Evolutionary conservation across 2,888 invertebrate genomes (phyloP), one percentile per base, ranked within the genome.

Genomic region (Tetheella fluctuosa): DNA sequence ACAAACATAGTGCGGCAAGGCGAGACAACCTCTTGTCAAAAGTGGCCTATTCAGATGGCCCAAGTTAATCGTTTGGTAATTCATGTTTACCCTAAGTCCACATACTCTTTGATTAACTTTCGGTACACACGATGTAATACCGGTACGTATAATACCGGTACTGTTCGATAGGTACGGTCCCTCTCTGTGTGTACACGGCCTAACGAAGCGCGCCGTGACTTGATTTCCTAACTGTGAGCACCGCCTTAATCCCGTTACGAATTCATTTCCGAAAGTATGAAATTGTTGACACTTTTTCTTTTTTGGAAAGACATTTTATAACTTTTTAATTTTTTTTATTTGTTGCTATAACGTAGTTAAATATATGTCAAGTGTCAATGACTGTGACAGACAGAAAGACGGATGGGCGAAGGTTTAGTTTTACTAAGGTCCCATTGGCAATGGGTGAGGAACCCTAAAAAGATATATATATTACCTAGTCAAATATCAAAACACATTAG

Each of bases 141-240:
- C 20, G 5, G 48, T 48, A 48, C 7, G 1, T 42, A 20, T 20
- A 1, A 17, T 10, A 23, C 23, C 2, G 15, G 34, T n/a, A 20
- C 34, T 60, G 63, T 30, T 30, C 7, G 30, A 10, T 34, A 34
- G 34, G 13, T 34, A 34, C 13, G 34, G 60, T 64, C 57, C 60
- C 58, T 61, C 61, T 25, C 73, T 63, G 69, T 85, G 80, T 82
- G 77, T 74, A 76, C 78, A 57, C 67, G 63, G 69, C 67, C 76
- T 85, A 85, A 85, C 84, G 85, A 85, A 84, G 81, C 80, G 74
- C 64, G 61, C 60, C 77, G 77, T 82, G 81, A 83, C 79, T 78
- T 67, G 81, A 81, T 80, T 81, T 64, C 69, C 69, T 61, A 72
- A 66, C 74, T 69, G 70, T 65, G 78, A 69, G 65, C 71, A 67